Percentiles rank a stretch among this genome's conserved stretches.
These are phyloP conservation scores for Tokudaia tokunoshimensis DNA, from an alignment of 2,797 vertebrate species.

Conservation along the genomic window DNA sequence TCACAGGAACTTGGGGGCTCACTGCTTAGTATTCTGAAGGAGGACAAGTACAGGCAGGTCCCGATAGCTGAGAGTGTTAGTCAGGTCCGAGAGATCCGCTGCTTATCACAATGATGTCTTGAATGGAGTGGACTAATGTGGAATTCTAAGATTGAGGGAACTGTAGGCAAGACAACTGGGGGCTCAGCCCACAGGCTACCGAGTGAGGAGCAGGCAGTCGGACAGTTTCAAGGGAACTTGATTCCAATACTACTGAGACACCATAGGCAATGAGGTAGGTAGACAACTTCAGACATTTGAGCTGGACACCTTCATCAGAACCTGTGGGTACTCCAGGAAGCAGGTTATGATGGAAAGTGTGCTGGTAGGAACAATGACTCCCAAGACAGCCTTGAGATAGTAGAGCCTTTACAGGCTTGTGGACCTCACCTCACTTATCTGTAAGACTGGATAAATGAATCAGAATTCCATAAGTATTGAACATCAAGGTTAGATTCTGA, in stretches of 20 bases:
- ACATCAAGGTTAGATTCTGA: background rate
- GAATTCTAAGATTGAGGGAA: background rate
- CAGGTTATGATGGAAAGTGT: too few relatives aligned
- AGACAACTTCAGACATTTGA: background rate
- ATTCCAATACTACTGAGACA: background rate
- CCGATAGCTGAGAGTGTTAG: background rate
- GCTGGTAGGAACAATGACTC: background rate
- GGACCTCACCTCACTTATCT: background rate
- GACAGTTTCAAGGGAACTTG: background rate
- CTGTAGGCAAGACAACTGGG: background rate
- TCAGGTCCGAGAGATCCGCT: background rate
- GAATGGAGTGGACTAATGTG: background rate
- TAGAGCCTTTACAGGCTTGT: background rate
- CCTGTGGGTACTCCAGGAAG: background rate
- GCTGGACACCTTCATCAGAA: background rate
- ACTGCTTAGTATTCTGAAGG: background rate
- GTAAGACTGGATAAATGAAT: background rate
- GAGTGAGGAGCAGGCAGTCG: background rate
- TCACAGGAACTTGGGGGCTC: background rate
- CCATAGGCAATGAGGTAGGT: background rate
- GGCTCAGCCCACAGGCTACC: background rate
- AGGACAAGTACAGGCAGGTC: background rate
- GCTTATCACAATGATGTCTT: background rate
- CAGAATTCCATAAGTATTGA: background rate
- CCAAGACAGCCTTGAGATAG: background rate